phyloP scores from a whole-genome alignment of 2,888 invertebrate genomes.

The Pantelozetes paolii region DNA sequence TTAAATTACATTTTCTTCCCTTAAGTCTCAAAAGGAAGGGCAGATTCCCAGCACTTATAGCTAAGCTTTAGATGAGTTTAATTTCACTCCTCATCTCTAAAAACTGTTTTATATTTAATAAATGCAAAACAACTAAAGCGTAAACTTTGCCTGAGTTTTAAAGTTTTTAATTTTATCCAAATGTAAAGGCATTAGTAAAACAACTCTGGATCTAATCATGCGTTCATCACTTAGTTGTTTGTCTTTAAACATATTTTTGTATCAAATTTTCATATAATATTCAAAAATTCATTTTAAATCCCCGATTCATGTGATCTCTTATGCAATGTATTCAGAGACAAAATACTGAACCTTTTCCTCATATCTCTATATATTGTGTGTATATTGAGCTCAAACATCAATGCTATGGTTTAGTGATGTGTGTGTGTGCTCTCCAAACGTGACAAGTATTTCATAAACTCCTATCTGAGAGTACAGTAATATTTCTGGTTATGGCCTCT shows the following conservation, averaged over 20 bases:
- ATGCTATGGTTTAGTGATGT: slow-evolving; percentile 3
- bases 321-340: background rate
- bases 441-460: slow-evolving; percentile 26
- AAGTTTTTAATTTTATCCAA: slow-evolving; percentile 11
- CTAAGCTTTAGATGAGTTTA: background rate
- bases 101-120: background rate
- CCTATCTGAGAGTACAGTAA: background rate
- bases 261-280: background rate
- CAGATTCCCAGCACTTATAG: background rate
- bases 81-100: background rate
- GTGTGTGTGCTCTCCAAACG: slow-evolving; percentile 1
- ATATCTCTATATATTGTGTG: background rate
- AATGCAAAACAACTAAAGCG: background rate
- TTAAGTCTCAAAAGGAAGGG: background rate
- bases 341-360: background rate
- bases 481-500: background rate
- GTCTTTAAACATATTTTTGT: background rate
- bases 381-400: background rate
- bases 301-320: too few species aligned
- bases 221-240: background rate
- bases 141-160: background rate
- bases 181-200: background rate
- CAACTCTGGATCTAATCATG: background rate
- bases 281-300: background rate
- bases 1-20: slow-evolving; percentile 1